Percentiles rank a stretch among this genome's conserved stretches.
phyloP scores from a whole-genome alignment of 2,888 invertebrate genomes.

The Torymus aiolomorphi region DNA sequence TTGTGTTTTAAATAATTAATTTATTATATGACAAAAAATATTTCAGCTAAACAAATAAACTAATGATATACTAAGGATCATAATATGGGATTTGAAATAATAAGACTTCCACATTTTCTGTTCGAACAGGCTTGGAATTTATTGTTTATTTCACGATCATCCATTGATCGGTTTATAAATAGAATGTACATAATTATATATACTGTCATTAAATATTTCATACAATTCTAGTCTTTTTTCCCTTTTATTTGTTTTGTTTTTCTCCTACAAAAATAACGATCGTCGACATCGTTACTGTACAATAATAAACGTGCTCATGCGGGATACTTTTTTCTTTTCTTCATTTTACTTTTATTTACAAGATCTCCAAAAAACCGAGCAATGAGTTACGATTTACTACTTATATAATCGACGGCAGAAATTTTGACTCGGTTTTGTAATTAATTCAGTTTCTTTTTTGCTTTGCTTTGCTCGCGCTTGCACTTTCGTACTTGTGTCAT shows the following conservation, averaged over 20 bases:
- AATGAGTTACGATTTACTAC: constrained; percentile 37
- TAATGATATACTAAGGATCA: not conserved
- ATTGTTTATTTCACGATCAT: constrained; percentile 55
- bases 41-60: too few species aligned
- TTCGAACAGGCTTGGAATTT: constrained; percentile 56
- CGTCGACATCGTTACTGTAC: constrained; percentile 56
- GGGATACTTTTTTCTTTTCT: constrained; percentile 28
- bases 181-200: constrained; percentile 57
- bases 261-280: constrained; percentile 57
- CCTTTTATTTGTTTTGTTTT: constrained; percentile 46
- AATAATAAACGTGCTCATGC: constrained; percentile 55
- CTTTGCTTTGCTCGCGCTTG: too few species aligned
- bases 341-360: constrained; percentile 44
- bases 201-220: constrained; percentile 55
- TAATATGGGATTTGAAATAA: constrained; percentile 22
- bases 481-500: too few species aligned
- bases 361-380: constrained; percentile 31
- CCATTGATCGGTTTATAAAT: constrained; percentile 51
- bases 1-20: too few species aligned
- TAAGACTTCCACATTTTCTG: constrained; percentile 21
- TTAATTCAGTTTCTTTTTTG: too few species aligned
- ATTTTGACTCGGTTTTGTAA: constrained; percentile 22
- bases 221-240: constrained; percentile 52
- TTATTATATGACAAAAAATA: too few species aligned
- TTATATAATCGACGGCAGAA: constrained; percentile 44